Conservation (phyloP, 2,888 invertebrate genomes). For the Tigriopus californicus region DNA sequence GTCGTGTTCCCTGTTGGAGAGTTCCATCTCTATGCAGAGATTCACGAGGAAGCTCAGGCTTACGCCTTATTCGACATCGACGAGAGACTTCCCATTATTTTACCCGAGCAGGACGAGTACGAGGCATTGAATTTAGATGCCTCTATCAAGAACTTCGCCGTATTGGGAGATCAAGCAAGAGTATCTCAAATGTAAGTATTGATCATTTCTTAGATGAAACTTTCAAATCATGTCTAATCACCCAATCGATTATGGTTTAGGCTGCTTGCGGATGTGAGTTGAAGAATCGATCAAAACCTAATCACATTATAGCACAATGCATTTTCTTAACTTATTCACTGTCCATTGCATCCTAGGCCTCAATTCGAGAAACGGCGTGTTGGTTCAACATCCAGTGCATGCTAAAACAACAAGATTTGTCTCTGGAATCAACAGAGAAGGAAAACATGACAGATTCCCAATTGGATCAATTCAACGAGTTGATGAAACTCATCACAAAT, state of each 20-base stretch:
- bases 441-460: background rate
- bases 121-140: background rate
- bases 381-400: slow-evolving; percentile 6
- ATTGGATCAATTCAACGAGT: background rate
- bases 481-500: background rate
- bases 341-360: too few species aligned
- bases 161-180: background rate
- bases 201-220: background rate
- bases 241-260: background rate
- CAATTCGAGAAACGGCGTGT: slow-evolving; percentile 6
- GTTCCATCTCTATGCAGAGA: slow-evolving; percentile 3
- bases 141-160: background rate
- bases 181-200: slow-evolving; percentile 4
- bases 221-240: background rate
- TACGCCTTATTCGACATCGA: background rate
- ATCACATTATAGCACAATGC: too few species aligned
- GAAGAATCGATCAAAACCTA: too few species aligned
- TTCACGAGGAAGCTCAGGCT: slow-evolving; percentile 8
- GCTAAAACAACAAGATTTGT: background rate
- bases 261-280: background rate
- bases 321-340: background rate
- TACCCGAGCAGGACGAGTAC: slow-evolving; percentile 6
- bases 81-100: background rate
- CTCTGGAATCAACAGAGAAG: background rate
- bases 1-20: slow-evolving; percentile 11